These are phyloP conservation scores for Vesta saturnalis DNA, from an alignment of 2,888 invertebrate genomes.

Conservation along the genomic window DNA sequence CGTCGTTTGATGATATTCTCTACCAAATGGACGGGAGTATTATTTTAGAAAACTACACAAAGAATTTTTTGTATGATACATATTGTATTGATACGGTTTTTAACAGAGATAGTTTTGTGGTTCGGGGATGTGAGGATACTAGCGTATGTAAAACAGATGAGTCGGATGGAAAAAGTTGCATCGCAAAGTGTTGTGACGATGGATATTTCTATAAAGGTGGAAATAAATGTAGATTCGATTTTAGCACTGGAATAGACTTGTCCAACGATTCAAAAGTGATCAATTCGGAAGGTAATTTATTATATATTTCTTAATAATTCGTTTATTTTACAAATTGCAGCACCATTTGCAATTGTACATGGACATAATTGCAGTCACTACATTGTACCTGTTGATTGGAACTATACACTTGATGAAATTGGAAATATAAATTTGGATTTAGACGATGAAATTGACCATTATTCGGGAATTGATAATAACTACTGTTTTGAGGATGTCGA, in stretches of 20 bases:
- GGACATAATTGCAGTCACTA: constrained; percentile 24
- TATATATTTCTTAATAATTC: neutral
- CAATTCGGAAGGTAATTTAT: constrained; percentile 22
- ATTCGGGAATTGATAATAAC: constrained; percentile 13
- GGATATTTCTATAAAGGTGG: constrained; percentile 24
- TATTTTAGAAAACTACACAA: neutral
- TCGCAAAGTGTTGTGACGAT: constrained; percentile 39
- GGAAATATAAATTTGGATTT: constrained; percentile 20
- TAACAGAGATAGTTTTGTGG: constrained; percentile 3
- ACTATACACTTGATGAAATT: constrained; percentile 24
- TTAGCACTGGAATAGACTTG: constrained; percentile 17
- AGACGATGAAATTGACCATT: neutral
- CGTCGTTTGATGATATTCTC: neutral
- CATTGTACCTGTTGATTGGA: constrained; percentile 11
- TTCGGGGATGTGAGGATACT: constrained; percentile 16
- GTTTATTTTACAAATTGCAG: constrained; percentile 14
- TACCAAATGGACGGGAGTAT: constrained; percentile 7
- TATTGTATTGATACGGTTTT: constrained; percentile 26
- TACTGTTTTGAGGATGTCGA: constrained; percentile 31
- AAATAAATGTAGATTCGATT: constrained; percentile 12
- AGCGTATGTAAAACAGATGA: constrained; percentile 9
- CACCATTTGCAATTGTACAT: constrained; percentile 21
- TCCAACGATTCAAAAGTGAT: constrained; percentile 18
- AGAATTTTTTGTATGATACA: neutral
- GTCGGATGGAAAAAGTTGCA: constrained; percentile 16